Evolutionary conservation across 2,113 vertebrate genomes (phyloP), one percentile per base, ranked within the genome.

Genomic region (Gasterosteus nipponicus): DNA sequence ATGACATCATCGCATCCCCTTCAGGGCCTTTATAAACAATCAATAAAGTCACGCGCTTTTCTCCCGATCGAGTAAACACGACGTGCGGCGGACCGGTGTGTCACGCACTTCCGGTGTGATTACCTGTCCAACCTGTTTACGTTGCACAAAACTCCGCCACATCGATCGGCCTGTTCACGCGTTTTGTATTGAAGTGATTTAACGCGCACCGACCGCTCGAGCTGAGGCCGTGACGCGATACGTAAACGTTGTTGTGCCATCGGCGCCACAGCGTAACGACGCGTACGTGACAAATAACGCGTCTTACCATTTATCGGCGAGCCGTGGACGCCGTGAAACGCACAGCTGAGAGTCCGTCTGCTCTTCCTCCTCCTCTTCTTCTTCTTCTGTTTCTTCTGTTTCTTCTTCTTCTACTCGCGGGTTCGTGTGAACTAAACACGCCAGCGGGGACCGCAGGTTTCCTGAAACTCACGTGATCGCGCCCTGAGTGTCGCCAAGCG

Each of bases 271-370:
- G 71, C 65, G 57, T 35, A 16, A 3, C 44, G 46, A 8, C 11
- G 8, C 7, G 12, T n/a, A 38, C 35, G 26, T 4, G 3, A 26
- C 39, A 6, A 15, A 10, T 5, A 12, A 12, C 42, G 22, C 29
- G 5, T 74, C 78, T 90, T 81, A 90, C 90, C 89, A 16, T 80
- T 71, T 33, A 73, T 53, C 14, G 67, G 4, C 15, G 44, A 49
- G 10, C 29, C 68, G 26, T 10, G n/a, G 10, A 3, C 39, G 10
- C 10, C 7, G 19, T 54, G 5, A 33, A 15, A 29, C 16, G 6
- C 62, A 47, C 57, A 35, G 11, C 1, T 15, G 35, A 33, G 19
- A 15, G 35, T 38, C 35, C 5, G 35, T 38, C 35, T 6, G 35
- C 35, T 3, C 15, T 87, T 84, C 77, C 81, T 73, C 78, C 26